phyloP scores from a whole-genome alignment of 53 echinoderm and acorn worm species.

The Echinarachnius parma region DNA sequence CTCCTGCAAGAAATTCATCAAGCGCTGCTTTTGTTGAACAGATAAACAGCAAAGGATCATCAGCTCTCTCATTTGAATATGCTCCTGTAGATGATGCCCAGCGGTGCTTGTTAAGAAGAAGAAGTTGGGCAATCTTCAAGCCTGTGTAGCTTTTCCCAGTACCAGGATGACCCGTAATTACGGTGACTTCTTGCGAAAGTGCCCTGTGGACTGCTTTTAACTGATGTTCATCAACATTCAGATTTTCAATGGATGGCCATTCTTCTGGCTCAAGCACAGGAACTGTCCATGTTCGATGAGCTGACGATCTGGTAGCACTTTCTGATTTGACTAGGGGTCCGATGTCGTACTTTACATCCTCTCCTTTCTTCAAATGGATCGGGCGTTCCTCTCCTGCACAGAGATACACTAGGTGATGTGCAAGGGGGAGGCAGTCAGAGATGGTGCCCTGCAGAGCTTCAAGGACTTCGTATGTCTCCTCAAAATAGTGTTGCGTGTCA shows the following conservation, averaged over 20 bases:
- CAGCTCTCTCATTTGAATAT: not conserved
- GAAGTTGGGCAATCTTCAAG: conserved; percentile 65
- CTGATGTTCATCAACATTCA: conserved; percentile 67
- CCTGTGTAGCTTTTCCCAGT: conserved; percentile 86
- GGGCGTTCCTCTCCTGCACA: conserved; percentile 24
- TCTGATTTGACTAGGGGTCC: conserved; percentile 4
- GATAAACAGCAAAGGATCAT: conserved; percentile 67
- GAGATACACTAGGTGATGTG: conserved; percentile 57
- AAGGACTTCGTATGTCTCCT: conserved; percentile 76
- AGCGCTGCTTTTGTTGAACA: conserved; percentile 89
- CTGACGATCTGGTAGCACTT: not conserved
- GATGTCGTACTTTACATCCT: conserved; percentile 51
- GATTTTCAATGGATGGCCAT: conserved; percentile 55
- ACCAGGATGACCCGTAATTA: conserved; percentile 87
- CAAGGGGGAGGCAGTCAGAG: conserved; percentile 51
- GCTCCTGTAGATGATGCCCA: too few relatives aligned
- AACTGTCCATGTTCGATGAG: conserved; percentile 9
- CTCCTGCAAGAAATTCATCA: conserved; percentile 87
- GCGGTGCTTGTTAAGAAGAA: conserved; percentile 42
- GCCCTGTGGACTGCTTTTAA: conserved; percentile 66
- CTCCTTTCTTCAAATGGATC: conserved; percentile 28
- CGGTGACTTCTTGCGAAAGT: conserved; percentile 58
- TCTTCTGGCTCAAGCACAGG: conserved; percentile 8
- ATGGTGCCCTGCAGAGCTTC: conserved; percentile 59
- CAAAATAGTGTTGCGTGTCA: conserved; percentile 78